phyloP scores from a whole-genome alignment of 2,797 vertebrate species.

The Pseudochirops corinnae region DNA sequence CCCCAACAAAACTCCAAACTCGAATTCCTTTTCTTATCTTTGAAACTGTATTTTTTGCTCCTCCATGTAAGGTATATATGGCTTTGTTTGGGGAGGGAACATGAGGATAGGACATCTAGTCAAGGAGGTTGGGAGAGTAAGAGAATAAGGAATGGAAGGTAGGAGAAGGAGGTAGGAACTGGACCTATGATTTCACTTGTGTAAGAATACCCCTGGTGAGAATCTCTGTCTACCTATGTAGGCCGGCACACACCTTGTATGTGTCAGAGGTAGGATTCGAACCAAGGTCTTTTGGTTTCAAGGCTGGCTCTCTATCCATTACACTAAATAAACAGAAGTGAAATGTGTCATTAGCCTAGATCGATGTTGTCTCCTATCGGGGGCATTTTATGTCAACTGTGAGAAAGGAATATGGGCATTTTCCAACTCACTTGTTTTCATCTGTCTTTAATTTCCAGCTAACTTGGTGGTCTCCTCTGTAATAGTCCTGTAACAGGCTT shows the following conservation, averaged over 20 bases:
- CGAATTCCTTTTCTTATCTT: background rate
- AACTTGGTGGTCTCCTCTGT: background rate
- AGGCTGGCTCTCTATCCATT: background rate
- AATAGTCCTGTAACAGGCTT: background rate
- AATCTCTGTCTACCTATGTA: background rate
- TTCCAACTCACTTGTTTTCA: background rate
- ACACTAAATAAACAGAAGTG: background rate
- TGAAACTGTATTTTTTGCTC: background rate
- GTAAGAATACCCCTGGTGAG: background rate
- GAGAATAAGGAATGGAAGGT: background rate
- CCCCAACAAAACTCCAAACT: background rate
- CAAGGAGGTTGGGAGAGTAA: background rate
- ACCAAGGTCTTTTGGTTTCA: background rate
- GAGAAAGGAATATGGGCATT: background rate
- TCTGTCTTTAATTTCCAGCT: conserved; percentile 28
- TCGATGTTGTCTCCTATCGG: background rate
- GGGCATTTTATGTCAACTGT: background rate
- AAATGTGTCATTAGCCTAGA: background rate
- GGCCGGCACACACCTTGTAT: background rate
- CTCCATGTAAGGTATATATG: background rate
- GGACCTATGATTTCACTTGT: background rate
- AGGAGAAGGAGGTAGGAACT: background rate
- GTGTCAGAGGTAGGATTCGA: background rate
- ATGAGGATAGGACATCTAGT: background rate
- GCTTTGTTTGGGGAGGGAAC: background rate